Evolutionary conservation across 92 coral and sea anemone species (phyloP).

Genomic region (Siderastrea radians): DNA sequence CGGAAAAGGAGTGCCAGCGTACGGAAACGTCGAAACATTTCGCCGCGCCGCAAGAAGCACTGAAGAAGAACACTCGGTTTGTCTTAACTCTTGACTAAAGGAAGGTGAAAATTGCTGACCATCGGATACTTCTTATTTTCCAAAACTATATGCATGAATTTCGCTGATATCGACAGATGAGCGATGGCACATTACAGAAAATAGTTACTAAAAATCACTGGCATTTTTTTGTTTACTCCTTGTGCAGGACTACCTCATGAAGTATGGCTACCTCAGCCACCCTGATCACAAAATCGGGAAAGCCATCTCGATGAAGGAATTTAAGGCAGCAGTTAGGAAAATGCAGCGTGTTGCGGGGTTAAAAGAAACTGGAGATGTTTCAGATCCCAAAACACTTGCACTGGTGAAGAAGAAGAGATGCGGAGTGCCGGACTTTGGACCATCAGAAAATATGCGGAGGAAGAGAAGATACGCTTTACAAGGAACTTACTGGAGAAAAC

Average conservation of each 20-base stretch:
- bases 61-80: too few relatives aligned
- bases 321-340: constrained; percentile 62
- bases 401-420: constrained; percentile 81
- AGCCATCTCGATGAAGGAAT: constrained; percentile 67
- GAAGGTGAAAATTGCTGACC: too few relatives aligned
- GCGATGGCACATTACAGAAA: too few relatives aligned
- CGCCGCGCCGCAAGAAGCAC: too few relatives aligned
- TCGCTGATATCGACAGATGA: too few relatives aligned
- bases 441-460: constrained; percentile 83
- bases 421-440: constrained; percentile 88
- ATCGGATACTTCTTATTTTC: too few relatives aligned
- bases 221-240: background rate
- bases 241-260: constrained; percentile 76
- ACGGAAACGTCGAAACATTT: too few relatives aligned
- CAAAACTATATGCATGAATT: too few relatives aligned
- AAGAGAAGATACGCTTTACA: constrained; percentile 84
- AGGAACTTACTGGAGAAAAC: constrained; percentile 84
- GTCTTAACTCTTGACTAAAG: too few relatives aligned
- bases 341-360: constrained; percentile 84
- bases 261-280: constrained; percentile 80
- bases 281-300: constrained; percentile 82
- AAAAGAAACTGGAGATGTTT: constrained; percentile 76
- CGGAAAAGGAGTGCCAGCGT: too few relatives aligned
- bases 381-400: constrained; percentile 73
- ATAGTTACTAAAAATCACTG: background rate